A percentile compares a stretch with the other conserved stretches of the same genome.
These are phyloP conservation scores for Lycorma delicatula DNA, from an alignment of 1,140 invertebrate species.

Conservation along the genomic window DNA sequence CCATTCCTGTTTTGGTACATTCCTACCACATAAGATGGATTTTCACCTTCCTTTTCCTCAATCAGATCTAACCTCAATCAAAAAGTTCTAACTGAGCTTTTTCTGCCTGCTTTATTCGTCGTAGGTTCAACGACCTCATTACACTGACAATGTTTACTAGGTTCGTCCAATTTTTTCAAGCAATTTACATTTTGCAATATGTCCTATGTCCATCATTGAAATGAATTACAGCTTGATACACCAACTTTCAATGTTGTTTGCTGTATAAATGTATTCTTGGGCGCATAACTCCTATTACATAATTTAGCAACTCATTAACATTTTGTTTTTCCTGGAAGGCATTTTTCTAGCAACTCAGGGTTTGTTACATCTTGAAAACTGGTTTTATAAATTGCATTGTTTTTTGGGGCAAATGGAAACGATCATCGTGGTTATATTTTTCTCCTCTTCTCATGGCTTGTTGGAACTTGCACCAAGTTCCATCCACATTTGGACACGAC, in stretches of 20 bases:
- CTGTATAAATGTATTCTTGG: not conserved
- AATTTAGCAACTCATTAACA: not conserved
- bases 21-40: too few species aligned
- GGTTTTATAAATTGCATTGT: constrained; percentile 16
- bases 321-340: constrained; percentile 12
- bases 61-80: too few species aligned
- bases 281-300: not conserved
- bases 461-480: constrained; percentile 19
- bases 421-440: constrained; percentile 1
- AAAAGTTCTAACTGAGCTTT: too few species aligned
- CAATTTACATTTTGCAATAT: too few species aligned
- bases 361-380: constrained; percentile 13
- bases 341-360: constrained; percentile 15
- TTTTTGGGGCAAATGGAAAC: constrained; percentile 5
- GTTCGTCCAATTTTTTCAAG: too few species aligned
- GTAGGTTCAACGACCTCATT: too few species aligned
- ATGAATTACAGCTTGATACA: not conserved
- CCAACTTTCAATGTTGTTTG: constrained; percentile 4
- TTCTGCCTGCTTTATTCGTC: too few species aligned
- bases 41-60: too few species aligned
- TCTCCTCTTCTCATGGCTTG: constrained; percentile 3
- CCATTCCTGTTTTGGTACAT: too few species aligned
- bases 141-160: too few species aligned
- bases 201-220: constrained; percentile 9
- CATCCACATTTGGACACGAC: constrained; percentile 13